Conservation (phyloP, 2,113 vertebrate species). For the Heterocephalus glaber region DNA sequence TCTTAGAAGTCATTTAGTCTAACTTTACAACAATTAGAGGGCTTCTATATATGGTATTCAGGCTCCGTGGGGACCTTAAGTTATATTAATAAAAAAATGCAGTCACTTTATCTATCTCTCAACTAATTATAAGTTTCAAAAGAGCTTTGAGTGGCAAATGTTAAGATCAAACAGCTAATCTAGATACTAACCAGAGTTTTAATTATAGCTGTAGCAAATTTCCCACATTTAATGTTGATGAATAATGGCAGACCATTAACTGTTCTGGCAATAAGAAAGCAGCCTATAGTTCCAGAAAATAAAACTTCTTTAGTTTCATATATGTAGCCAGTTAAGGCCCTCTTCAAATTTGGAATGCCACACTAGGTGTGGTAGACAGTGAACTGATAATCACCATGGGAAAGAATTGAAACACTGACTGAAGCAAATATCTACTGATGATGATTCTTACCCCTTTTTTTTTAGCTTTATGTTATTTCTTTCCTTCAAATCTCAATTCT, state of each 20-base stretch:
- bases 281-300: slow-evolving; percentile 3
- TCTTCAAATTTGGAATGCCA: neutral
- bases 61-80: neutral
- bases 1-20: neutral
- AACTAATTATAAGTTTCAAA: slow-evolving; percentile 63
- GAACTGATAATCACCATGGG: neutral
- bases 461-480: neutral
- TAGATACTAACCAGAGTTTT: slow-evolving; percentile 55
- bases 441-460: neutral
- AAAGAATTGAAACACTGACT: neutral
- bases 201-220: slow-evolving; percentile 33
- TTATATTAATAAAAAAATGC: slow-evolving; percentile 28
- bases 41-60: neutral
- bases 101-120: slow-evolving; percentile 23
- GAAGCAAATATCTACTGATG: neutral
- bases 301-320: neutral
- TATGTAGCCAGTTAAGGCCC: neutral
- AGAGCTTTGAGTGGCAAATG: neutral
- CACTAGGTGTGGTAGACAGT: neutral
- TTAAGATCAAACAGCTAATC: slow-evolving; percentile 31
- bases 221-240: slow-evolving; percentile 38
- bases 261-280: slow-evolving; percentile 36
- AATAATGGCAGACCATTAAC: slow-evolving; percentile 11
- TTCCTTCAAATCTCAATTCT: neutral
- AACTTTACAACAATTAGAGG: slow-evolving; percentile 5